A percentile compares a stretch with the other conserved stretches of the same genome.
These are phyloP conservation scores for Dysmachus trigonus DNA, from an alignment of 2,888 invertebrate genomes.

Conservation along the genomic window DNA sequence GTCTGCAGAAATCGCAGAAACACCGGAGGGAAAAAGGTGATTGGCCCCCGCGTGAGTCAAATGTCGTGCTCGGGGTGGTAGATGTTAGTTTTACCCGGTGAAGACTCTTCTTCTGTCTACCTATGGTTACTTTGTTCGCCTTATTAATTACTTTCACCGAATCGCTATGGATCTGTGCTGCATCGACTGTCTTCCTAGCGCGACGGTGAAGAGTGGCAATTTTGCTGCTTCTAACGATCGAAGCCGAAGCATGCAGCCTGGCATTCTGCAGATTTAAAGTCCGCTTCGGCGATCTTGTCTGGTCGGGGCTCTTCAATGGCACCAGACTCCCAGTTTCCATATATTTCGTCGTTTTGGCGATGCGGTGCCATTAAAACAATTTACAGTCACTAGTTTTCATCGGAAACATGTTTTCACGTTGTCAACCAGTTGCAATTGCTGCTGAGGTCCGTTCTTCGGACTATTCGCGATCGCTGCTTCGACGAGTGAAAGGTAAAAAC, in stretches of 20 bases:
- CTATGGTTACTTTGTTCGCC: not conserved
- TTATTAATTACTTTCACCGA: conserved; percentile 25
- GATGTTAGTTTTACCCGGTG: not conserved
- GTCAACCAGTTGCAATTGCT: not conserved
- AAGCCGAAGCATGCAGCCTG: not conserved
- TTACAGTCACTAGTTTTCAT: not conserved
- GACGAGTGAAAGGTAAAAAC: not conserved
- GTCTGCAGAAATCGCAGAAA: not conserved
- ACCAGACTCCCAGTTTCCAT: not conserved
- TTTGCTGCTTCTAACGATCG: not conserved
- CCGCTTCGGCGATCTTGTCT: not conserved
- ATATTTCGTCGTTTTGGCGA: not conserved
- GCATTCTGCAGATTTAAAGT: not conserved
- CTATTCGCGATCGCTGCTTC: not conserved
- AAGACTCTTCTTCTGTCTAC: not conserved
- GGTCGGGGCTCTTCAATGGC: not conserved
- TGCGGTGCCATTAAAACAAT: not conserved
- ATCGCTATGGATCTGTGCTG: not conserved
- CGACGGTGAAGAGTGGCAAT: not conserved
- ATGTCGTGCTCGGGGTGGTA: not conserved
- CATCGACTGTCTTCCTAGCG: not conserved
- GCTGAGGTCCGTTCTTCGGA: not conserved
- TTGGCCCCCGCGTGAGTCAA: not conserved
- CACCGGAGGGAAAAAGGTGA: not conserved
- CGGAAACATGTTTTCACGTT: not conserved